A percentile compares a stretch with the other conserved stretches of the same genome.
Conservation (phyloP, 2,797 vertebrate species). For the Gobio occitaniae region DNA sequence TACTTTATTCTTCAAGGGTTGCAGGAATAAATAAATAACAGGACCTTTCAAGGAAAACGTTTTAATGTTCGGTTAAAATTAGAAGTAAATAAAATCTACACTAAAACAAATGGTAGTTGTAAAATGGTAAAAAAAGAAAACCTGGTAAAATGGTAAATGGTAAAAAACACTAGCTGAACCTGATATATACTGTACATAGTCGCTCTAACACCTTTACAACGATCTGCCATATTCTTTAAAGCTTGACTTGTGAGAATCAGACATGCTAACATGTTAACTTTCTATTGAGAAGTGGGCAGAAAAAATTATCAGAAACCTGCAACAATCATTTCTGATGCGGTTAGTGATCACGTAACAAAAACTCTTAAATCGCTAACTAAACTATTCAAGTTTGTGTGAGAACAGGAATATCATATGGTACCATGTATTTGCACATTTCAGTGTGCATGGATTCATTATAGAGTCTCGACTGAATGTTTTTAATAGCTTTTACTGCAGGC, state of each 20-base stretch:
- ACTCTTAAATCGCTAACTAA: not conserved
- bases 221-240: not conserved
- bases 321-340: not conserved
- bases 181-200: not conserved
- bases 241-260: not conserved
- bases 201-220: not conserved
- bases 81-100: too few species aligned
- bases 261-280: constrained; percentile 8
- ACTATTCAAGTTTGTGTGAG: not conserved
- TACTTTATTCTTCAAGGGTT: not conserved
- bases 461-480: not conserved
- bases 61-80: not conserved
- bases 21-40: too few species aligned
- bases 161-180: not conserved
- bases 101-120: not conserved
- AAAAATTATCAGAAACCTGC: not conserved
- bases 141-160: too few species aligned
- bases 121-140: too few species aligned
- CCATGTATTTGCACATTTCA: not conserved
- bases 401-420: not conserved
- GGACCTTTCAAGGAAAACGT: too few species aligned
- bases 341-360: not conserved
- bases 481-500: not conserved
- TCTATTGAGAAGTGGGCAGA: constrained; percentile 1
- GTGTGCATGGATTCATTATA: not conserved